Conservation (phyloP, 1,140 invertebrate species). For the Drosophila ogumai region DNA sequence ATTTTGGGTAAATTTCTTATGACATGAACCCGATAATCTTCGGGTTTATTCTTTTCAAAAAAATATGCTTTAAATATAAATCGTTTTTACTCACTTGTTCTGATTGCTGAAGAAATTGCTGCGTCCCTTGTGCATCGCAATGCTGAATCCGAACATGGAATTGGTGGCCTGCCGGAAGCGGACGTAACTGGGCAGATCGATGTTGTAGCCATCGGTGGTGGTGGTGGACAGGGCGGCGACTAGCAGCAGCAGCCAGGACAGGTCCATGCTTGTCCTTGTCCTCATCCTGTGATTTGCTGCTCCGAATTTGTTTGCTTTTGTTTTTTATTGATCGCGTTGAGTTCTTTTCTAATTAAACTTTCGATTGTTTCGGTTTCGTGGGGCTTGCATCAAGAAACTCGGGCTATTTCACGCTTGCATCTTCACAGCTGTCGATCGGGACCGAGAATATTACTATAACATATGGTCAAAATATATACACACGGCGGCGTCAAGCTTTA, state of each 20-base stretch:
- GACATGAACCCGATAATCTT: neutral
- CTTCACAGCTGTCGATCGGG: conserved; percentile 56
- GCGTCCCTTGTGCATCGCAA: conserved; percentile 73
- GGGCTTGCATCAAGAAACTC: conserved; percentile 30
- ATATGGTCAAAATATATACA: conserved; percentile 51
- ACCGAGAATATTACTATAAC: conserved; percentile 53
- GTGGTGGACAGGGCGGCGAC: conserved; percentile 1
- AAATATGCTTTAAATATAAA: too few species aligned
- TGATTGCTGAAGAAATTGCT: conserved; percentile 53
- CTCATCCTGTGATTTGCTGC: neutral
- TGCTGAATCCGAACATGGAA: conserved; percentile 84
- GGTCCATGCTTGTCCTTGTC: neutral
- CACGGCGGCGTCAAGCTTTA: conserved; percentile 38
- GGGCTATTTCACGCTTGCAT: conserved; percentile 61
- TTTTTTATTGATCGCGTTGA: neutral
- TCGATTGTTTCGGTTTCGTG: conserved; percentile 31
- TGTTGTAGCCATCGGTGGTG: conserved; percentile 61
- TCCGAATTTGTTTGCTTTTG: neutral
- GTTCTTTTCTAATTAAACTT: conserved; percentile 23
- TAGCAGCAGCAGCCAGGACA: conserved; percentile 33
- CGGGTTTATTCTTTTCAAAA: neutral
- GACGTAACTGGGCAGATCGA: conserved; percentile 82
- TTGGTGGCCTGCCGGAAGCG: conserved; percentile 68
- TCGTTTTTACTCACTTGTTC: conserved; percentile 77
- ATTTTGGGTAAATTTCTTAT: neutral